phyloP scores from a whole-genome alignment of 2,797 vertebrate genomes.

The Iguana delicatissima region DNA sequence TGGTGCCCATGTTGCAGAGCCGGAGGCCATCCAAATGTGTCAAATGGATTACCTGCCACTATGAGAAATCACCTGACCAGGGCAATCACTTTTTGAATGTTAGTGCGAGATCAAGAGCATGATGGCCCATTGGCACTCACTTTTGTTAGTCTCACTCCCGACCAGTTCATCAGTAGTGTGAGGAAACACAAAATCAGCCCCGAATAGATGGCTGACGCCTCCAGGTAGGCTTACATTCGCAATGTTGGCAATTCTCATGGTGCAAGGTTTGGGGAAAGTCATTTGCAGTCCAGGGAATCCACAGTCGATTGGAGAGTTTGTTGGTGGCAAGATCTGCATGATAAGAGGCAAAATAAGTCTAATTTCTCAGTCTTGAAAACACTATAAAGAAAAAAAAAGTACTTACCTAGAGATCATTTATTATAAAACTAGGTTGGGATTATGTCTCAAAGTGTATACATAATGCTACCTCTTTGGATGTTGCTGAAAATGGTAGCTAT shows the following conservation, averaged over 20 bases:
- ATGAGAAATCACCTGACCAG: background rate
- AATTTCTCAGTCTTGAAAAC: background rate
- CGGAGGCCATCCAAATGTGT: background rate
- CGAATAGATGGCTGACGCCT: constrained; percentile 74
- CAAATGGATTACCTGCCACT: background rate
- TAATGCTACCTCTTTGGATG: background rate
- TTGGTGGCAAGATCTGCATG: constrained; percentile 59
- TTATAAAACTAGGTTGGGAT: background rate
- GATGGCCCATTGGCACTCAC: constrained; percentile 63
- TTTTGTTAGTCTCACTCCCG: constrained; percentile 70
- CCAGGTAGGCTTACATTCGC: constrained; percentile 71
- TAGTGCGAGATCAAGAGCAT: background rate
- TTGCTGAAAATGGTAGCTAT: background rate
- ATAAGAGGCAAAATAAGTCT: constrained; percentile 28
- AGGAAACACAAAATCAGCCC: constrained; percentile 71
- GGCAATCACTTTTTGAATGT: background rate
- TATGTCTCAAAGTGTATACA: too few species aligned
- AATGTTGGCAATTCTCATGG: constrained; percentile 77
- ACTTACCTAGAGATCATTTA: background rate
- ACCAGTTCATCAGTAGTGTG: constrained; percentile 77
- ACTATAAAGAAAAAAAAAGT: background rate
- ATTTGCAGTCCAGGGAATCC: constrained; percentile 77
- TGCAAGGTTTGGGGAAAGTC: constrained; percentile 70
- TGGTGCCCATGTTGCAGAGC: background rate
- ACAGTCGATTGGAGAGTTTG: constrained; percentile 70